phyloP scores from a whole-genome alignment of 1,140 invertebrate species.

The Cherax quadricarinatus region DNA sequence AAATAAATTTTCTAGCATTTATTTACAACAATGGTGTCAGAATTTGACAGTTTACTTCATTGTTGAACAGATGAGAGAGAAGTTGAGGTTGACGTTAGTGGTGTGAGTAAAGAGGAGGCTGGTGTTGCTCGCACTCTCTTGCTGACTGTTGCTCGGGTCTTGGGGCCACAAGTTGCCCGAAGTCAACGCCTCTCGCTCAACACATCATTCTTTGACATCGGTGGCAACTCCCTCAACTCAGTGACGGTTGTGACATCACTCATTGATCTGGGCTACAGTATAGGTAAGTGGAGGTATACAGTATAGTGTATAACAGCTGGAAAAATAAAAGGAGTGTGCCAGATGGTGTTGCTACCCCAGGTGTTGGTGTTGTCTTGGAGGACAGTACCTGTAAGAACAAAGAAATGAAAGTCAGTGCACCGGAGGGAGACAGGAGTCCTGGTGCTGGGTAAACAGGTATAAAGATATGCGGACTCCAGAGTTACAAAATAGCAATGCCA shows the following conservation, averaged over 20 bases:
- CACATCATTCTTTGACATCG: slow-evolving; percentile 41
- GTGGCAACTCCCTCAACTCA: slow-evolving; percentile 62
- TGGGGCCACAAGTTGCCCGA: slow-evolving; percentile 26
- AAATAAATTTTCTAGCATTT: too few species aligned
- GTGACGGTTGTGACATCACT: slow-evolving; percentile 40
- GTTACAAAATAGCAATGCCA: too few species aligned
- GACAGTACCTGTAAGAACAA: too few species aligned
- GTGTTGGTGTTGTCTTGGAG: too few species aligned
- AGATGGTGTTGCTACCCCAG: too few species aligned
- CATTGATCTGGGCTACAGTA: slow-evolving; percentile 31
- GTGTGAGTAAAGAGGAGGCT: neutral
- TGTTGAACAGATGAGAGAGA: neutral
- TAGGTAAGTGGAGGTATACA: slow-evolving; percentile 23
- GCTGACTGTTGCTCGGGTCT: slow-evolving; percentile 29
- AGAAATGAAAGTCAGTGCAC: too few species aligned
- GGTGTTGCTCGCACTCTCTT: slow-evolving; percentile 8
- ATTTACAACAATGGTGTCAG: too few species aligned
- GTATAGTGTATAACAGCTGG: too few species aligned
- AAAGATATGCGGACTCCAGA: too few species aligned
- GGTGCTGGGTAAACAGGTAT: too few species aligned
- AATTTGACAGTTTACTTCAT: too few species aligned
- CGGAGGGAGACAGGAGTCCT: too few species aligned
- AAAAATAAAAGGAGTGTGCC: neutral
- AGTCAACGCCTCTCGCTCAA: slow-evolving; percentile 9
- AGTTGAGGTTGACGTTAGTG: slow-evolving; percentile 13